Evolutionary conservation across 2,888 invertebrate species (phyloP), one percentile per base, ranked within the genome.

Genomic region (Ornithoptera priamus): DNA sequence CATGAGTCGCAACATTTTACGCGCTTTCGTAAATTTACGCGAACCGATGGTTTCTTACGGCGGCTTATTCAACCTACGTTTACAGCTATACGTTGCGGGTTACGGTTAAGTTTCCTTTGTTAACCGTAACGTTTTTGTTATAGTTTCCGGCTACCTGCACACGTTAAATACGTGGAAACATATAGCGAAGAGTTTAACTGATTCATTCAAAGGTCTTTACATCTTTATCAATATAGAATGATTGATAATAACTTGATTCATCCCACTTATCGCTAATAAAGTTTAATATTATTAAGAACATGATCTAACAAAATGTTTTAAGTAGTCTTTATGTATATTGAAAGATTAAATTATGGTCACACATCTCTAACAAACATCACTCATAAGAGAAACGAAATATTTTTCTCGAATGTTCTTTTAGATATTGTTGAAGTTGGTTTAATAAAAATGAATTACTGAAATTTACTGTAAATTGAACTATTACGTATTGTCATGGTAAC

Each of bases 131-230:
- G 88, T 90, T 91, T 90, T 90, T 92, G 89, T 89, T 87, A 87
- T 81, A 80, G 81, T 89, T 90, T 90, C 90, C 90, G 89, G 89
- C 85, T 83, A 81, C 79, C 80, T 80, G 82, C 81, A 78, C 83
- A 85, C 89, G 91, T 89, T 91, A 91, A 81, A 90, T 85, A 92
- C 91, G 91, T 92, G 92, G 84, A 92, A 92, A 90, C 78, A 77
- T 72, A 73, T 71, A 72, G 75, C 75, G 75, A 80, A 83, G 81
- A 78, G 77, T 77, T 73, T 75, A 76, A 76, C 76, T 79, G 79
- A 78, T 84, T 76, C 76, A 81, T 81, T 84, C 82, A 75, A 79
- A 81, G 82, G 81, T 85, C 84, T 82, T 85, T 83, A 50, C 50
- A 50, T 1, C 15, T 50, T 15, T 22, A 22, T 22, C 22, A 22